phyloP scores from a whole-genome alignment of 2,888 invertebrate genomes.

The Microplitis deprimator region DNA sequence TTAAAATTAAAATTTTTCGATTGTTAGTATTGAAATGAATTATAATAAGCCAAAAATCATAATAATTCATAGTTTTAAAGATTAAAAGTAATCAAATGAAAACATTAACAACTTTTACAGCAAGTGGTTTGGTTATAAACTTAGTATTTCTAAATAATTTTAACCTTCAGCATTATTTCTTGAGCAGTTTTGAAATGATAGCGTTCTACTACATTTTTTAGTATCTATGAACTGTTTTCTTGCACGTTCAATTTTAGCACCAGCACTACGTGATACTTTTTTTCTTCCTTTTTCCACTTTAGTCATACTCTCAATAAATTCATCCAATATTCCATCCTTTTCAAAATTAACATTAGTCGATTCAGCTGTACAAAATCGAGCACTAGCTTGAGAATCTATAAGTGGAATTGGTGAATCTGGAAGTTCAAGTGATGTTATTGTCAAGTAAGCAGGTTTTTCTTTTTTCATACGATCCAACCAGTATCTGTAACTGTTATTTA shows the following conservation, averaged over 20 bases:
- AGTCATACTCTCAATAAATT: slow-evolving; percentile 58
- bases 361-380: slow-evolving; percentile 52
- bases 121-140: background rate
- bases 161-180: slow-evolving; percentile 59
- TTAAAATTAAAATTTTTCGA: no score
- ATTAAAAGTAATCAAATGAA: background rate
- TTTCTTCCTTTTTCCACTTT: slow-evolving; percentile 47
- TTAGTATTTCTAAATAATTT: slow-evolving; percentile 20
- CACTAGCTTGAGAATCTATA: slow-evolving; percentile 62
- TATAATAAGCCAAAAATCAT: no score
- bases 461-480: slow-evolving; percentile 62
- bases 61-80: background rate
- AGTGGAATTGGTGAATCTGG: slow-evolving; percentile 65
- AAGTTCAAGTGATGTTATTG: slow-evolving; percentile 65
- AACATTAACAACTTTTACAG: background rate
- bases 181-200: slow-evolving; percentile 59
- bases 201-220: slow-evolving; percentile 54
- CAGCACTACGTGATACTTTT: slow-evolving; percentile 42
- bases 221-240: slow-evolving; percentile 49
- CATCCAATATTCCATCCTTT: slow-evolving; percentile 58
- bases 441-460: slow-evolving; percentile 63
- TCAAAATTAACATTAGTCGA: slow-evolving; percentile 45
- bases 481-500: slow-evolving; percentile 59
- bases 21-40: no score
- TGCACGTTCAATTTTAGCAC: slow-evolving; percentile 29